Conservation (phyloP, 2,113 vertebrate genomes). For the Centropristis striata region DNA sequence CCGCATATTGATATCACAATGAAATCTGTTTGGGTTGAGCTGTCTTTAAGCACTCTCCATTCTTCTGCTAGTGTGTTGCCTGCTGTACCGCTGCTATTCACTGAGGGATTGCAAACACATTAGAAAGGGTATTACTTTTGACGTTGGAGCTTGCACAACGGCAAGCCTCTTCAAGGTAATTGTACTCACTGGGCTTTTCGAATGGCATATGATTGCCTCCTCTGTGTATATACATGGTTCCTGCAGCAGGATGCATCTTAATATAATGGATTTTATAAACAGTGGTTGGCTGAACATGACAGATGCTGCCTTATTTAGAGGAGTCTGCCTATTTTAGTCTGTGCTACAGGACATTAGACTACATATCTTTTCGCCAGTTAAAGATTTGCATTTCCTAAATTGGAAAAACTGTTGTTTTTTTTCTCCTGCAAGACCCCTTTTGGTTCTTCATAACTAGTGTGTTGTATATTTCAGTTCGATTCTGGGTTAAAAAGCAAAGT, state of each 20-base stretch:
- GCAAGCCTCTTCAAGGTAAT: constrained; percentile 55
- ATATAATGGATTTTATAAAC: constrained; percentile 40
- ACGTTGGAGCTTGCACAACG: constrained; percentile 33
- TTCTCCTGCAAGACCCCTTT: not conserved
- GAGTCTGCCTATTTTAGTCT: not conserved
- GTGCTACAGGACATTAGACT: not conserved
- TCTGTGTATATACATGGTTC: constrained; percentile 38
- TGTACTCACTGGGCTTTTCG: constrained; percentile 55
- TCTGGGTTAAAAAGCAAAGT: not conserved
- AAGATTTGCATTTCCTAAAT: not conserved
- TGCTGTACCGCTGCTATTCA: constrained; percentile 15
- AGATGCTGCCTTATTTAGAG: constrained; percentile 23
- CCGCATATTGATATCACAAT: constrained; percentile 11
- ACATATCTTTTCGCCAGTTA: not conserved
- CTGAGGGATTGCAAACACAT: constrained; percentile 43
- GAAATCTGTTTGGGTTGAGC: constrained; percentile 3
- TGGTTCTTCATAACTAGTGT: not conserved
- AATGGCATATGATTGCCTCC: constrained; percentile 34
- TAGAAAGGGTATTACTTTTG: constrained; percentile 47
- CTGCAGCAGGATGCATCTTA: constrained; percentile 29
- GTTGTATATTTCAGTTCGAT: not conserved
- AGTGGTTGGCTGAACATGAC: not conserved
- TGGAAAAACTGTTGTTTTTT: not conserved
- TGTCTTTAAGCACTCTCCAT: not conserved
- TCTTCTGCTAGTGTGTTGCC: constrained; percentile 27